phyloP scores from a whole-genome alignment of 2,797 vertebrate species.

The Sebastes matsubarae region DNA sequence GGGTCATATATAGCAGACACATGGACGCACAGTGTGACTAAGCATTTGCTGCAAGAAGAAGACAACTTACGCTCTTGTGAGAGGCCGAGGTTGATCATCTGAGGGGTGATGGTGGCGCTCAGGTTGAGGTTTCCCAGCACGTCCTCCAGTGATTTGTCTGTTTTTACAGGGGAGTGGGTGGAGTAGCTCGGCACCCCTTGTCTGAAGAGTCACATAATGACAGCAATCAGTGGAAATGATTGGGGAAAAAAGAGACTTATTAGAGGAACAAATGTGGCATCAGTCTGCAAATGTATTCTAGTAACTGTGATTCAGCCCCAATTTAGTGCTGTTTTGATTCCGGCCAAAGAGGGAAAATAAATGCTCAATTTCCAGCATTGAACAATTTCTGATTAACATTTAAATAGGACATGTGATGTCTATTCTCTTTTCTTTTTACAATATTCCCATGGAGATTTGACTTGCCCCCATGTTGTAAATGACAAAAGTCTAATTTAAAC shows the following conservation, averaged over 20 bases:
- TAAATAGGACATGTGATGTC: neutral
- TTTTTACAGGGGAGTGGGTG: conserved; percentile 81
- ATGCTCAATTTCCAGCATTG: neutral
- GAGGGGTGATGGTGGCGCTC: conserved; percentile 83
- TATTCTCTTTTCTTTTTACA: neutral
- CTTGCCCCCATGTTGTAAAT: neutral
- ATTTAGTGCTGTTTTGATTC: conserved; percentile 25
- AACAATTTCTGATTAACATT: neutral
- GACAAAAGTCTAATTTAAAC: conserved; percentile 14
- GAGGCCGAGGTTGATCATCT: conserved; percentile 85
- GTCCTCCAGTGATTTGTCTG: conserved; percentile 88
- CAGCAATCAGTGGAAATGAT: conserved; percentile 52
- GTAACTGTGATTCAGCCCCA: conserved; percentile 5
- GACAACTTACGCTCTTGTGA: conserved; percentile 86
- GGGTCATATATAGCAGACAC: neutral
- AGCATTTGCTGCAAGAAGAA: neutral
- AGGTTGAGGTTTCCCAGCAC: conserved; percentile 91
- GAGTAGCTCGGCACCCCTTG: conserved; percentile 77
- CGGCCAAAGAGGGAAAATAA: conserved; percentile 5
- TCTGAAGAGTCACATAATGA: conserved; percentile 75
- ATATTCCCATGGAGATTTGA: neutral
- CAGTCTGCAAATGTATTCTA: conserved; percentile 1
- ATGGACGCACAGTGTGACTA: neutral
- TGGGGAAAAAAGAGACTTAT: neutral
- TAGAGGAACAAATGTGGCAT: conserved; percentile 20